Evolutionary conservation across 1,140 invertebrate species (phyloP).

Genomic region (Listronotus bonariensis): DNA sequence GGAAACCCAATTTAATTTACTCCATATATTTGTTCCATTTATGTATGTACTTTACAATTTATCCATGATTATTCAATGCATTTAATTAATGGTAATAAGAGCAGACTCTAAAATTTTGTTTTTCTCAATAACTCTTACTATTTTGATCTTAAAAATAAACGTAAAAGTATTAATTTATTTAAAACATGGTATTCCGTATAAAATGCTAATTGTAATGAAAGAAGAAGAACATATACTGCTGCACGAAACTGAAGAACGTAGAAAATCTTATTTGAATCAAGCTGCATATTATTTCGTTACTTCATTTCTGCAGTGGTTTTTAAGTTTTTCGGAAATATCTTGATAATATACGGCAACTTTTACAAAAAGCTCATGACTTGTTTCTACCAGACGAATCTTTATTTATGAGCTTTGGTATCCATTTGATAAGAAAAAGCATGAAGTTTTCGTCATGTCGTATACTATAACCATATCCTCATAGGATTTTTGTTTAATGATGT

Average conservation of each 20-base stretch:
- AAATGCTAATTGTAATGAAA: not conserved
- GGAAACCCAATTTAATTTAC: not conserved
- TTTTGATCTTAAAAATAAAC: not conserved
- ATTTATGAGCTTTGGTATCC: conserved; percentile 13
- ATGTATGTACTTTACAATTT: not conserved
- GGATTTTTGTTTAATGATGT: conserved; percentile 15
- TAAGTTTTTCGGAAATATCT: not conserved
- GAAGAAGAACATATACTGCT: not conserved
- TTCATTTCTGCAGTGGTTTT: conserved; percentile 9
- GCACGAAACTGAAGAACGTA: not conserved
- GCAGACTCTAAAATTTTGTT: not conserved
- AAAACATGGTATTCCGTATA: conserved; percentile 9
- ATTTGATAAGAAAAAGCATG: conserved; percentile 6
- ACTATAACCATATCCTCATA: conserved; percentile 2
- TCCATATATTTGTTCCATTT: not conserved
- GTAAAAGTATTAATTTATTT: too few species aligned
- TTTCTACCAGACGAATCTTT: conserved; percentile 1
- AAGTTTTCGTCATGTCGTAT: conserved; percentile 1
- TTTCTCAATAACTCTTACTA: not conserved
- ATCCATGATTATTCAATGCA: not conserved
- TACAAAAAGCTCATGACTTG: conserved; percentile 3
- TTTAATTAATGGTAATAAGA: not conserved
- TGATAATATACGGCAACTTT: not conserved
- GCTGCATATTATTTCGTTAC: not conserved
- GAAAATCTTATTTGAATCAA: not conserved